These are phyloP conservation scores for Hoplias malabaricus DNA, from an alignment of 2,113 vertebrate genomes.

Conservation along the genomic window DNA sequence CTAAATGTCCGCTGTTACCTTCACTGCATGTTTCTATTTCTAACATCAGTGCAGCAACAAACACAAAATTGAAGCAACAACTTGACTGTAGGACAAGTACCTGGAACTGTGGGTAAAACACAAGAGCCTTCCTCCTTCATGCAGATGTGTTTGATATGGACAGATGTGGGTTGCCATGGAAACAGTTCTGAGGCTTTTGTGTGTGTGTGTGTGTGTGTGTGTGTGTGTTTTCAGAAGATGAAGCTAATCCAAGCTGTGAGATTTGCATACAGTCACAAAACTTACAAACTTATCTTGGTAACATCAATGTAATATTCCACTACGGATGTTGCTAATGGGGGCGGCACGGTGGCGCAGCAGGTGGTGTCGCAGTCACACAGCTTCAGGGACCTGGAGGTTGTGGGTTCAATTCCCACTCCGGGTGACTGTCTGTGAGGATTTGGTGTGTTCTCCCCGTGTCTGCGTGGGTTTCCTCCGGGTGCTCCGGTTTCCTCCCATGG, in stretches of 20 bases:
- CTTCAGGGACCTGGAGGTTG: no score
- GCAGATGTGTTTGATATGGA: conserved; percentile 16
- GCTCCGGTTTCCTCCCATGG: no score
- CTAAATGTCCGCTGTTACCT: background rate
- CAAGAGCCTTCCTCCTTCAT: background rate
- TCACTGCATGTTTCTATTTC: background rate
- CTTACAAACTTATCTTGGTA: no score
- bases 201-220: no score
- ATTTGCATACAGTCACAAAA: conserved; percentile 19
- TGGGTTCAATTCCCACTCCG: no score
- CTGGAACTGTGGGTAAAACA: background rate
- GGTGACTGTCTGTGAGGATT: no score
- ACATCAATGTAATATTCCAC: no score
- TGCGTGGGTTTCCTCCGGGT: no score
- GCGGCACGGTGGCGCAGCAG: no score
- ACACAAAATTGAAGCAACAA: background rate
- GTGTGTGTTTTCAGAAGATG: conserved; percentile 42
- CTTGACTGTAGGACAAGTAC: background rate
- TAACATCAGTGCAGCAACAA: background rate
- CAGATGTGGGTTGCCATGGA: conserved; percentile 36
- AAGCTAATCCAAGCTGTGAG: conserved; percentile 48
- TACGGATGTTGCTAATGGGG: no score
- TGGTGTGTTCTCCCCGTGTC: no score
- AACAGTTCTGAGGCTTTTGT: conserved; percentile 40
- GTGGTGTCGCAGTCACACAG: no score